Conservation (phyloP, 2,797 vertebrate genomes). For the Varecia variegata region DNA sequence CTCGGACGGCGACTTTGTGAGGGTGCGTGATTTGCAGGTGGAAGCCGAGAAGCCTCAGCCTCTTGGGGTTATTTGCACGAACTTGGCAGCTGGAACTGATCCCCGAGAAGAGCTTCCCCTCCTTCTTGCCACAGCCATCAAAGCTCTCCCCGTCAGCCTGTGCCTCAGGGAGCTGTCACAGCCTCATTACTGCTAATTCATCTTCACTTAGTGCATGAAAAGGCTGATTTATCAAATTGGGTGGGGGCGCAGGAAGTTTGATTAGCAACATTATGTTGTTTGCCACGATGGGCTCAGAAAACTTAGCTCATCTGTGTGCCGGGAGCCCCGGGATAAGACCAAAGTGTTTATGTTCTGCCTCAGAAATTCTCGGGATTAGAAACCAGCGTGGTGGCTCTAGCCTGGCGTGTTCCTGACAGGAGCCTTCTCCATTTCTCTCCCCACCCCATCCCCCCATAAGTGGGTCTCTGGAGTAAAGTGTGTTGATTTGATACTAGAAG, state of each 20-base stretch:
- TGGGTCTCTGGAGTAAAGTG: not conserved
- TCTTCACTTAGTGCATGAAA: conserved; percentile 74
- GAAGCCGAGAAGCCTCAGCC: not conserved
- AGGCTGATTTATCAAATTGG: conserved; percentile 73
- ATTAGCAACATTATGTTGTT: conserved; percentile 71
- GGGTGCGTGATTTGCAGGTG: not conserved
- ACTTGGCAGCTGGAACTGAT: not conserved
- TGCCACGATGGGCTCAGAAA: conserved; percentile 52
- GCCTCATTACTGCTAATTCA: conserved; percentile 77
- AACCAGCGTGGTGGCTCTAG: not conserved
- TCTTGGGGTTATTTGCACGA: not conserved
- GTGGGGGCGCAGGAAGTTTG: conserved; percentile 75
- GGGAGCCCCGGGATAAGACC: conserved; percentile 50
- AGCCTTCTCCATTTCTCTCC: not conserved
- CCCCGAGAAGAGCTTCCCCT: not conserved
- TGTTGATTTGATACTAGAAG: not conserved
- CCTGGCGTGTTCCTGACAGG: not conserved
- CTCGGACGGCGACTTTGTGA: not conserved
- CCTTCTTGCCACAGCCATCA: conserved; percentile 67
- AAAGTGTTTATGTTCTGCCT: conserved; percentile 17
- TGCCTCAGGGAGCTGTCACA: conserved; percentile 72
- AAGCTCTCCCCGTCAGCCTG: conserved; percentile 58
- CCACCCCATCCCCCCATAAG: not conserved
- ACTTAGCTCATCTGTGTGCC: conserved; percentile 65
- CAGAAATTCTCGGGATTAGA: not conserved